Evolutionary conservation across 2,113 vertebrate genomes (phyloP).

Genomic region (Acanthisitta chloris): DNA sequence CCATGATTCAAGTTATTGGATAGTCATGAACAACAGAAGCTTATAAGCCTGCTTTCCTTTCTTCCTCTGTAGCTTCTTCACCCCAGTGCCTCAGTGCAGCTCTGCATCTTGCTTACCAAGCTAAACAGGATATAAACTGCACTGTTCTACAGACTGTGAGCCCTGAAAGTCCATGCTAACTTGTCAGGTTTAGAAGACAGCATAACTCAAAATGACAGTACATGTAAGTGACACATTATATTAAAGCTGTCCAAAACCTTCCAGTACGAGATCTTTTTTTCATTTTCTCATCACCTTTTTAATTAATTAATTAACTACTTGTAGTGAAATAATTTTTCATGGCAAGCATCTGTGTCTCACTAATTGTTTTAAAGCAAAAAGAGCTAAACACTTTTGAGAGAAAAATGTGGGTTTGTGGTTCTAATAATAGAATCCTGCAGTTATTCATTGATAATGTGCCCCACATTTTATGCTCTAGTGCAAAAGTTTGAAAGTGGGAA

Average conservation of each 20-base stretch:
- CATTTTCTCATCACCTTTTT: not conserved
- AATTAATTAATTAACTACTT: not conserved
- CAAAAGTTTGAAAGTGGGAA: conserved; percentile 2
- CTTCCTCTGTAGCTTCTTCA: not conserved
- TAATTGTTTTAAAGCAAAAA: not conserved
- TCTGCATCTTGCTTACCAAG: not conserved
- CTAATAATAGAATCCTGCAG: not conserved
- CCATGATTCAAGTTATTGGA: not conserved
- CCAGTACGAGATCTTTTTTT: not conserved
- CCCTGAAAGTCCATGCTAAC: not conserved
- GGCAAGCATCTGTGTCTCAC: not conserved
- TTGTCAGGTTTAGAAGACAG: not conserved
- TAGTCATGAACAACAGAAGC: not conserved
- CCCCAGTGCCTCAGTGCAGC: not conserved
- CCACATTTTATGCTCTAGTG: not conserved
- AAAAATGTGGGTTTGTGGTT: not conserved
- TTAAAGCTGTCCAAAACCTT: not conserved
- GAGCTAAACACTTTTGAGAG: not conserved
- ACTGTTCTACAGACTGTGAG: not conserved
- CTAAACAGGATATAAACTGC: not conserved
- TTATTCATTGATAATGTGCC: not conserved
- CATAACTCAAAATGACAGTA: not conserved
- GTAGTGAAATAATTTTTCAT: not conserved
- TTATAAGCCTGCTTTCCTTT: not conserved
- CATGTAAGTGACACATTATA: not conserved